Conservation (phyloP, 2,888 invertebrate genomes). For the Apodemia mormo region DNA sequence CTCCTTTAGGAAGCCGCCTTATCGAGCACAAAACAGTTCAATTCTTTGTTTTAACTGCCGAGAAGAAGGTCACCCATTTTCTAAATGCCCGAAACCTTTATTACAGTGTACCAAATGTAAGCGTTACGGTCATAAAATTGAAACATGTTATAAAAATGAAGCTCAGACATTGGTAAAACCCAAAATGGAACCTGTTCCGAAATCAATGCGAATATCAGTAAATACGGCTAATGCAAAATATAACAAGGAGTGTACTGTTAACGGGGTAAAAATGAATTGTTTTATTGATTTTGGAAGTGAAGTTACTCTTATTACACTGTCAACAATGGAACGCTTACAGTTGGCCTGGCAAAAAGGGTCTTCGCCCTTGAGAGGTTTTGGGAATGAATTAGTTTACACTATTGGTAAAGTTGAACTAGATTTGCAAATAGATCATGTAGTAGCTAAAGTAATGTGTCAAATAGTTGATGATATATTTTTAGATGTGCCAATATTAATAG, state of each 20-base stretch:
- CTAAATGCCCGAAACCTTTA: conserved; percentile 30
- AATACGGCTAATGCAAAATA: not conserved
- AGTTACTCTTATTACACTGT: too few species aligned
- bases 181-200: too few species aligned
- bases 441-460: conserved; percentile 15
- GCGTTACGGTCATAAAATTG: not conserved
- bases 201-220: too few species aligned
- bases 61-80: conserved; percentile 30
- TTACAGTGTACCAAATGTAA: conserved; percentile 27
- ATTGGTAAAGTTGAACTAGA: conserved; percentile 22
- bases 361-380: conserved; percentile 27
- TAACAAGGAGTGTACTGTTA: not conserved
- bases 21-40: not conserved
- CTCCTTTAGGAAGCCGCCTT: not conserved
- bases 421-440: conserved; percentile 27
- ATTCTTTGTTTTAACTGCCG: conserved; percentile 32
- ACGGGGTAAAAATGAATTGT: too few species aligned
- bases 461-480: conserved; percentile 1
- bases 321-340: too few species aligned
- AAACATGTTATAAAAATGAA: conserved; percentile 20
- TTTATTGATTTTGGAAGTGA: too few species aligned
- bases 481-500: not conserved
- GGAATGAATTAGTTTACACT: conserved; percentile 29
- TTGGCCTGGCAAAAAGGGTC: too few species aligned
- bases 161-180: not conserved